Evolutionary conservation across 2,113 vertebrate genomes (phyloP), one percentile per base, ranked within the genome.

Genomic region (Herpailurus yagouaroundi): DNA sequence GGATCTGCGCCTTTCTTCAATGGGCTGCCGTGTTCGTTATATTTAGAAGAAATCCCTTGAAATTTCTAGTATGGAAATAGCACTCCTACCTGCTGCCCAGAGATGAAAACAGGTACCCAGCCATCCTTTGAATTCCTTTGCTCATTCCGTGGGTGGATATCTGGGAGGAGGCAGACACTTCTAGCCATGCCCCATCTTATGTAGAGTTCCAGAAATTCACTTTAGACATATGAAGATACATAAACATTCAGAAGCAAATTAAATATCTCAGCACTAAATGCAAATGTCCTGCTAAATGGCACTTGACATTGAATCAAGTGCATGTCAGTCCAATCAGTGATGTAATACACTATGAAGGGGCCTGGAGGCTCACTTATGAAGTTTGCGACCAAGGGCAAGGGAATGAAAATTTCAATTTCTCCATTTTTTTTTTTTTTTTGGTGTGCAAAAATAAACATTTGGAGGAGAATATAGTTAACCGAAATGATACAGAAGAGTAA

Each of bases 31-130:
- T 38, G 38, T 73, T 81, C 50, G 80, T 91, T 79, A 55, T 77
- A 91, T 85, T 93, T 85, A 88, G 38, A 74, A 97, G 33, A 48
- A 84, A 94, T 52, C 77, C 14, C 48, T 91, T 90, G 12, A 94
- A 50, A 29, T 41, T 79, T 95, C 27, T 69, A 41, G 16, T 76
- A 31, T 76, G 50, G 48, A 15, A 93, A 48, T 76, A 96, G n/a
- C 12, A 83, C 3, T 0, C 33, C 81, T 66, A 21, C 31, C 4
- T 95, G 33, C 48, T 92, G 52, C 81, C 4, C 23, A 89, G 45
- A 85, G 41, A 48, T 25, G 2, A 92, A 95, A 95, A 79, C 0
- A 79, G 29, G 7, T 86, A 13, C 13, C 9, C 29, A 82, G 13
- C 11, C 27, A 73, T 79, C 36, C 12, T 94, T 87, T 77, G 18